Base-by-base conservation (phyloP, 1,140 invertebrate species). In the Magallana gigas region DNA sequence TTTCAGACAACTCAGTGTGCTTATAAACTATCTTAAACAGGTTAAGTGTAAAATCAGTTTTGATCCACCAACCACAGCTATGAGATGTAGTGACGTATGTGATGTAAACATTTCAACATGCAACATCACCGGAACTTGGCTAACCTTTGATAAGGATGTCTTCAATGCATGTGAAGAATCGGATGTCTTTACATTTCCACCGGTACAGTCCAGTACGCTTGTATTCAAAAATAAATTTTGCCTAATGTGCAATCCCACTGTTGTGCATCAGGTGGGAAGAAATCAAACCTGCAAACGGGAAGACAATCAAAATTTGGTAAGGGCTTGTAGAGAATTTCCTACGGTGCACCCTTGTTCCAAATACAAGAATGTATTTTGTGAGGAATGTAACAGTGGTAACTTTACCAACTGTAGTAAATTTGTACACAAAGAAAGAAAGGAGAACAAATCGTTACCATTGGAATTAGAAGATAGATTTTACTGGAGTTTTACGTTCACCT, bases 21-120 rank as follows among this genome's bases (percentile, higher is more conserved):
- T 64, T 16, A 16, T 64, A 0, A 18, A 64, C 16, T 7, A 7
- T 16, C 18, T 64, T 6, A 64, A 8, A 16, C 11, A 16, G 2
- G 1, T 16, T 64, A 6, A 16, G 5, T 64, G 60, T n/a, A 18
- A 64, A 8, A 64, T 64, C 5, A 16, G 60, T 7, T 64, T 18
- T 64, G 16, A 64, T 64, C 16, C 18, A 7, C 60, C 60, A 5
- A n/a, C 7, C 18, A 6, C 16, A 7, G 11, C 23, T 18, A 89
- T 18, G 80, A 89, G 36, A 82, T 85, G 60, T 82, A 84, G 64
- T n/a, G 57, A 68, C 8, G 7, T 23, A 23, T 16, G 6, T 59
- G 23, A 23, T 12, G 68, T 14, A 58, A n/a, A 76, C 11, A 18
- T 59, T 48, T 76, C 36, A 57, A 18, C n/a, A 58, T 76, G 48